Conservation (phyloP, 2,797 vertebrate genomes). For the Sphenodon punctatus region DNA sequence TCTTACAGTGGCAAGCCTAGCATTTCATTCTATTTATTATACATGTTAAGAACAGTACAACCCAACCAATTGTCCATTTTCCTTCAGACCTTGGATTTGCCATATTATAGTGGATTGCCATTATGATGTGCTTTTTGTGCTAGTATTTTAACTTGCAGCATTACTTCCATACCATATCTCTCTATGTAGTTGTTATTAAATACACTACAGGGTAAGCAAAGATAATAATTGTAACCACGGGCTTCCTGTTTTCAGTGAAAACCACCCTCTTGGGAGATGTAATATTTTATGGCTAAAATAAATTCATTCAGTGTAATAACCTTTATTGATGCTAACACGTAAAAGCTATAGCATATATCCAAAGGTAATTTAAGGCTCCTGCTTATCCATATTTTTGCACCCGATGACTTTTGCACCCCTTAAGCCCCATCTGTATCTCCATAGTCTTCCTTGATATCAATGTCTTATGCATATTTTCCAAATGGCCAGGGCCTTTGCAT, state of each 20-base stretch:
- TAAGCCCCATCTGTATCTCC: too few species aligned
- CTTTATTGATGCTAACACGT: neutral
- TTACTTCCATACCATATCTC: neutral
- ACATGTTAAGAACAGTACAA: neutral
- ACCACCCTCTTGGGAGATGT: neutral
- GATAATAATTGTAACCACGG: neutral
- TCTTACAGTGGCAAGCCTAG: neutral
- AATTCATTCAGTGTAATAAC: neutral
- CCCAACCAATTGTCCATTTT: neutral
- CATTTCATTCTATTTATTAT: neutral
- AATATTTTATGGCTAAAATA: neutral
- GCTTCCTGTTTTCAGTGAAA: neutral
- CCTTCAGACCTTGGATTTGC: neutral
- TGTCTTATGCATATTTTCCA: too few species aligned
- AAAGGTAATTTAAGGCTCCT: neutral
- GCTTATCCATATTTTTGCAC: neutral
- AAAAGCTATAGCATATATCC: rapidly evolving
- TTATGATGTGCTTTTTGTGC: neutral
- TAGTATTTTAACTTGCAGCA: neutral
- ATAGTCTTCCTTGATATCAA: too few species aligned
- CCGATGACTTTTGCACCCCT: neutral
- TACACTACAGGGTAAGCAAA: neutral
- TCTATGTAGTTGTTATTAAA: neutral
- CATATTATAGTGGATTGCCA: neutral
- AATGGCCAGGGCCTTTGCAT: too few species aligned